Percentiles rank a stretch among this genome's conserved stretches.
Evolutionary conservation across 1,140 invertebrate genomes (phyloP).

Genomic region (Anthonomus grandis): DNA sequence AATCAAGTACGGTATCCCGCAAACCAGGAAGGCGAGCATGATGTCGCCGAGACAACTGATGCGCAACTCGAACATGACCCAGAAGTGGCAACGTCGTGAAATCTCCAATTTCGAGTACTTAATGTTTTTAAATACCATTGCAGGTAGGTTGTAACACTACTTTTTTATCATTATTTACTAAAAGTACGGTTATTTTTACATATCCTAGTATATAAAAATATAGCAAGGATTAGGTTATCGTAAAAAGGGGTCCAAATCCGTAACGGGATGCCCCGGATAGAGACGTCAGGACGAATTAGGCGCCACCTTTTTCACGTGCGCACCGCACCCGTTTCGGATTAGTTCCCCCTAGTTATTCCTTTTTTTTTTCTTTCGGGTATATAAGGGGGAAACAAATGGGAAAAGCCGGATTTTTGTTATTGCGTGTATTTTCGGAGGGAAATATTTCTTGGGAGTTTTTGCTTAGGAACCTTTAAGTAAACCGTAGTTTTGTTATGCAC

Average conservation of each 20-base stretch:
- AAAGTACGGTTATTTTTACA: not conserved
- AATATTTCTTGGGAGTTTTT: too few relatives aligned
- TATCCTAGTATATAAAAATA: not conserved
- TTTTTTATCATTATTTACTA: constrained; percentile 2
- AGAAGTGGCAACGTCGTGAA: constrained; percentile 97
- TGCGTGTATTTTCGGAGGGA: not conserved
- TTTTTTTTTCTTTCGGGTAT: constrained; percentile 8
- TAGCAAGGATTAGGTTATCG: constrained; percentile 1
- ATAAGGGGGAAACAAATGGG: constrained; percentile 11
- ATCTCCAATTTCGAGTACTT: constrained; percentile 99
- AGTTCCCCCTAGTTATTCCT: too few relatives aligned
- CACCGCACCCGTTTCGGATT: constrained; percentile 9
- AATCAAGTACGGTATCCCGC: constrained; percentile 98
- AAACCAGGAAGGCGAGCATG: constrained; percentile 94
- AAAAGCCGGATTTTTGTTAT: constrained; percentile 7
- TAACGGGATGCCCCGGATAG: constrained; percentile 33
- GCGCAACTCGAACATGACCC: constrained; percentile 98
- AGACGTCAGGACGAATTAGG: constrained; percentile 43
- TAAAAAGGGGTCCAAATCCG: too few relatives aligned
- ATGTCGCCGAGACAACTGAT: constrained; percentile 98
- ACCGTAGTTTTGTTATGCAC: not conserved
- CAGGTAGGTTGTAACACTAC: constrained; percentile 62
- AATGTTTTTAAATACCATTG: constrained; percentile 99
- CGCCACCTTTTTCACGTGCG: constrained; percentile 38
- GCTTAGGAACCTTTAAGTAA: too few relatives aligned